Evolutionary conservation across 2,888 invertebrate genomes (phyloP).

Genomic region (Xiphydria camelus): DNA sequence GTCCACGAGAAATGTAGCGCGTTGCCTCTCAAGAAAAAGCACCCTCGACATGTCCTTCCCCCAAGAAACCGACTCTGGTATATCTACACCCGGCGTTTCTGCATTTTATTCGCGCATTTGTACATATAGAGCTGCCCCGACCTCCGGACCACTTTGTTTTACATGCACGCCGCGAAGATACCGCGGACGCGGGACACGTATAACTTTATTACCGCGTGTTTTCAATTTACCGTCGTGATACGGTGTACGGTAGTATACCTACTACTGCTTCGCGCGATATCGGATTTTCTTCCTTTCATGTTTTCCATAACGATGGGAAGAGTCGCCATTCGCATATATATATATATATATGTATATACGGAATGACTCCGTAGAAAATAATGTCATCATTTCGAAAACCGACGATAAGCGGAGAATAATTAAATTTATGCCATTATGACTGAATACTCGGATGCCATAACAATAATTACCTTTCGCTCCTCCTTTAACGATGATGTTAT

Average conservation of each 20-base stretch:
- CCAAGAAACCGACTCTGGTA: neutral
- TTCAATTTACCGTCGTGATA: neutral
- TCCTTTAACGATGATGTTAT: too few relatives aligned
- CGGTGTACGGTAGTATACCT: neutral
- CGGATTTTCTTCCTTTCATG: too few relatives aligned
- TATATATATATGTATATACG: too few relatives aligned
- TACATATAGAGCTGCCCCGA: neutral
- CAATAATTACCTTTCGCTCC: too few relatives aligned
- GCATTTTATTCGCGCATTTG: neutral
- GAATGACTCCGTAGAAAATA: too few relatives aligned
- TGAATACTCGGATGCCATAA: too few relatives aligned
- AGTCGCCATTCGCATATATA: too few relatives aligned
- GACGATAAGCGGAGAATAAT: too few relatives aligned
- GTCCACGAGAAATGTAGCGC: slow-evolving; percentile 9
- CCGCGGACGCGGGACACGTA: neutral
- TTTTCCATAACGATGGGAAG: too few relatives aligned
- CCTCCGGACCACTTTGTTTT: slow-evolving; percentile 1
- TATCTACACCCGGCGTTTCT: slow-evolving; percentile 3
- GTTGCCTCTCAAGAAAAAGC: neutral
- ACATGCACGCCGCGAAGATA: neutral
- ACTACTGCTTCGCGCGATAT: too few relatives aligned
- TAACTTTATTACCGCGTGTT: slow-evolving; percentile 2
- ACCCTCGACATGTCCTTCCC: neutral
- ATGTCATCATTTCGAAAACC: too few relatives aligned
- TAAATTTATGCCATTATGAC: too few relatives aligned